Evolutionary conservation across 1,140 invertebrate genomes (phyloP).

Genomic region (Heterodera schachtii): DNA sequence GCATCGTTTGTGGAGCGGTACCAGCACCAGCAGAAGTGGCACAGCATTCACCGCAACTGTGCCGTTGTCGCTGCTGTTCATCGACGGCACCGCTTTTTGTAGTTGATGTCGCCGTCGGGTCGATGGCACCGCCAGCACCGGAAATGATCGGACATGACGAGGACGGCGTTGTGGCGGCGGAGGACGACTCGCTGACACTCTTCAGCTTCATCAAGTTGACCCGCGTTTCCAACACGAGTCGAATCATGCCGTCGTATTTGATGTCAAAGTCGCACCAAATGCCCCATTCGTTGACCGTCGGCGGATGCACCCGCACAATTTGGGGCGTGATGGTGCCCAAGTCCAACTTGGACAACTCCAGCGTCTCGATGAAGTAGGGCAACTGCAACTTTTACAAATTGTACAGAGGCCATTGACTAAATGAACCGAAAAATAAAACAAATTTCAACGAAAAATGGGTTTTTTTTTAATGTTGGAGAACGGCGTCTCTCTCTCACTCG

Average conservation of each 20-base stretch:
- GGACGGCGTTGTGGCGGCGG: slow-evolving; percentile 1
- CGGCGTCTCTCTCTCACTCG: too few species aligned
- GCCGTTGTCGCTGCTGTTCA: background rate
- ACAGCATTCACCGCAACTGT: slow-evolving; percentile 8
- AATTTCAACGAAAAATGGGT: background rate
- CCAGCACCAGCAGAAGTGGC: background rate
- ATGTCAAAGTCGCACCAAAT: slow-evolving; percentile 90
- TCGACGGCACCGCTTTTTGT: background rate
- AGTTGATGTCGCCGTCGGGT: background rate
- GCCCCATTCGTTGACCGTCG: slow-evolving; percentile 79
- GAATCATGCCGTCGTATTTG: slow-evolving; percentile 82
- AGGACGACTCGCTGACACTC: slow-evolving; percentile 36
- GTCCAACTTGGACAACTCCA: slow-evolving; percentile 77
- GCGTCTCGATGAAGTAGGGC: slow-evolving; percentile 84
- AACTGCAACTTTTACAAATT: slow-evolving; percentile 68
- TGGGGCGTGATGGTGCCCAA: slow-evolving; percentile 74
- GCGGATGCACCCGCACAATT: slow-evolving; percentile 77
- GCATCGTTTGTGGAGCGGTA: background rate
- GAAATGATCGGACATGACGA: background rate
- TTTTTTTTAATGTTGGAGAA: too few species aligned
- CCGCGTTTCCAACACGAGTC: slow-evolving; percentile 90
- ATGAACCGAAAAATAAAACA: background rate
- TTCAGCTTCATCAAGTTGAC: slow-evolving; percentile 86
- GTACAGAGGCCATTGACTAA: too few species aligned
- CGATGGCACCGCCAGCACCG: slow-evolving; percentile 18